Conservation (phyloP, 2,797 vertebrate genomes). For the Lepidocolaptes lacrymiger region DNA sequence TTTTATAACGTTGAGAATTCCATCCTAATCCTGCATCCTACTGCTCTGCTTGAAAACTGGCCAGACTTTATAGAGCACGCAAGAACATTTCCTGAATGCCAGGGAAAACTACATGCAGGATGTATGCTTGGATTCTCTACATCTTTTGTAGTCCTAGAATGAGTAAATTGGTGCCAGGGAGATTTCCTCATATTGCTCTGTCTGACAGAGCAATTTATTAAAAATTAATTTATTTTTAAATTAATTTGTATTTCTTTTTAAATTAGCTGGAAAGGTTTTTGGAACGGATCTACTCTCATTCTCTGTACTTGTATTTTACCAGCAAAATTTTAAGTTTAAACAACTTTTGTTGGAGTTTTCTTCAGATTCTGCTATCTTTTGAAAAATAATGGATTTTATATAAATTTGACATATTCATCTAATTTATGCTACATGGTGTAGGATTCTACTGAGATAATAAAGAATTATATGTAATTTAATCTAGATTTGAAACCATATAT, state of each 20-base stretch:
- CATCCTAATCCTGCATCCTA: not conserved
- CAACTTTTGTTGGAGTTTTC: not conserved
- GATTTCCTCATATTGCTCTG: slow-evolving; percentile 29
- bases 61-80: not conserved
- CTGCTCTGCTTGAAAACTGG: not conserved
- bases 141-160: not conserved
- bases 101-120: slow-evolving; percentile 3
- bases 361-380: not conserved
- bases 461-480: not conserved
- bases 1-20: not conserved
- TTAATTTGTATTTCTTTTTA: not conserved
- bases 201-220: too few species aligned
- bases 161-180: not conserved
- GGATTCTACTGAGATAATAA: not conserved
- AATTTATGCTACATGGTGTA: not conserved
- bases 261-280: not conserved
- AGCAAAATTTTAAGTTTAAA: not conserved
- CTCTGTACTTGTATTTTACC: not conserved
- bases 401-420: not conserved
- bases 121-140: not conserved
- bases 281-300: not conserved
- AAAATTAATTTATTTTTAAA: not conserved
- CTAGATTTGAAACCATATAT: not conserved
- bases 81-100: not conserved
- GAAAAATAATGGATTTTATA: not conserved